Conservation (phyloP, 2,888 invertebrate genomes). For the Oscheius sp. region DNA sequence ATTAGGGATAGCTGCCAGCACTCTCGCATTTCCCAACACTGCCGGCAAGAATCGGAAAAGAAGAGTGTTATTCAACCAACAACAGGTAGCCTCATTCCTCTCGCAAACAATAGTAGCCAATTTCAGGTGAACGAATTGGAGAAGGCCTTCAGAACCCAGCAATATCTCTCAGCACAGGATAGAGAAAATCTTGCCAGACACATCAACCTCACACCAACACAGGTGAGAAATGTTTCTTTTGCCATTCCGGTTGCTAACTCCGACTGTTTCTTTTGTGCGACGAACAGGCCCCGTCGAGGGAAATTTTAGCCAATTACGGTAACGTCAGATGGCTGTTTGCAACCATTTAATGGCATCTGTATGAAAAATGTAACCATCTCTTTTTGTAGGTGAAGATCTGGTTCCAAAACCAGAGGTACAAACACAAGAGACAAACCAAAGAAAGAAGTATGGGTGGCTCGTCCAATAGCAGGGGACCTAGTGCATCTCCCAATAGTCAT, state of each 20-base stretch:
- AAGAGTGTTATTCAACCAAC: slow-evolving; percentile 86
- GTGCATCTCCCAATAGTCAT: slow-evolving; percentile 38
- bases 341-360: slow-evolving; percentile 13
- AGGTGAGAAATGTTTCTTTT: slow-evolving; percentile 73
- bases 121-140: slow-evolving; percentile 78
- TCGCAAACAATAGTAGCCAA: background rate
- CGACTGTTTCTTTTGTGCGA: slow-evolving; percentile 26
- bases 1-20: slow-evolving; percentile 4
- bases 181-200: slow-evolving; percentile 86
- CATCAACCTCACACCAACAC: slow-evolving; percentile 87
- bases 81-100: slow-evolving; percentile 72
- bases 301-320: slow-evolving; percentile 47
- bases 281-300: slow-evolving; percentile 22
- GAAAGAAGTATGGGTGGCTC: slow-evolving; percentile 49
- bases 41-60: slow-evolving; percentile 80
- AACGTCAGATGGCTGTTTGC: slow-evolving; percentile 24
- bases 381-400: slow-evolving; percentile 60
- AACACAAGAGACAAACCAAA: slow-evolving; percentile 56
- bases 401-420: slow-evolving; percentile 65
- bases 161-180: slow-evolving; percentile 90
- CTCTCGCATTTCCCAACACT: slow-evolving; percentile 23
- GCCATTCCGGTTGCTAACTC: slow-evolving; percentile 11
- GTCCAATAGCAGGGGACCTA: slow-evolving; percentile 30
- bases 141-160: slow-evolving; percentile 86
- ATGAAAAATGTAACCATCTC: background rate